Evolutionary conservation across 1,140 invertebrate species (phyloP), one percentile per base, ranked within the genome.

Genomic region (Papilio helenus): DNA sequence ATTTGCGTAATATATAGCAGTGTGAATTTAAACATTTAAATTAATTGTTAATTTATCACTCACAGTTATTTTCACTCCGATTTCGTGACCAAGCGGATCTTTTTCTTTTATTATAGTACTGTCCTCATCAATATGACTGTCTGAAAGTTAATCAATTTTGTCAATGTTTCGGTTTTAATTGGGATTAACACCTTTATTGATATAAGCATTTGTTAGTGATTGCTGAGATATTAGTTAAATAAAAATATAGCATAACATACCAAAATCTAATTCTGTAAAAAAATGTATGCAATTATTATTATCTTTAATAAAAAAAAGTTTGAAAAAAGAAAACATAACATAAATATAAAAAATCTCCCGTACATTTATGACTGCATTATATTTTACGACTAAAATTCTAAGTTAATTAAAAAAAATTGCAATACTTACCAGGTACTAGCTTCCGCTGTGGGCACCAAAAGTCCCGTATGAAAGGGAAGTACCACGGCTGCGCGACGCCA

Each of bases 401-500:
- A 14, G 65, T 20, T 72, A 42, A 72, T 73, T 61, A 65, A 14
- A 74, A 42, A 82, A 23, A 23, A 76, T 39, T 18, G 51, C 44
- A 79, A 76, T 58, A 82, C 79, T 85, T 20, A 90, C 88, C 84
- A 72, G 72, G 29, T 51, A 71, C 76, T 8, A 78, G 39, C 14
- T 73, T 80, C 42, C 51, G 79, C 14, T 81, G 80, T 8, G 86
- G 84, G 44, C 77, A 89, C 95, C 95, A 96, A 84, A 94, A 96
- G 0, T 87, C 92, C 55, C 94, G 95, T 79, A 96, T 96, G 68
- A 97, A 95, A 1, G 95, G 96, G 81, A 97, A 98, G 87, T 98
- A 97, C 97, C 97, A 98, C 7, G 96, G 96, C 80, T 95, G 95
- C 0, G 96, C 95, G 0, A 97, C 95, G 0, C 97, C 97, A 85